These are phyloP conservation scores for Xylota segnis DNA, from an alignment of 2,888 invertebrate species.

Conservation along the genomic window DNA sequence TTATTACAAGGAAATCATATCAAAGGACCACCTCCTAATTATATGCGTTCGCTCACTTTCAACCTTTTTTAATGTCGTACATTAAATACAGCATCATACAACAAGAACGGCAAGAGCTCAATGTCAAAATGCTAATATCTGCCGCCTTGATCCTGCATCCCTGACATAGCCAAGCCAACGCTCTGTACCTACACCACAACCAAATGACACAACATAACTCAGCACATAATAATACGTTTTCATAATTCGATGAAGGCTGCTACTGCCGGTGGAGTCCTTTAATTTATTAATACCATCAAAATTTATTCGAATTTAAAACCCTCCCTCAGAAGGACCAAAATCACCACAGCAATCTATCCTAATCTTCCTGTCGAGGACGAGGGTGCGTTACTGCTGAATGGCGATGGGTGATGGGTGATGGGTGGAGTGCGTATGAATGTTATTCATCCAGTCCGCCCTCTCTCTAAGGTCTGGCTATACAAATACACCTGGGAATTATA, in stretches of 20 bases:
- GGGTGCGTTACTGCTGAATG: conserved; percentile 1
- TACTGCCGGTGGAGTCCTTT: conserved; percentile 23
- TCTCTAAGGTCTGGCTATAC: conserved; percentile 7
- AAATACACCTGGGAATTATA: conserved; percentile 68
- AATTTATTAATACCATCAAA: conserved; percentile 72
- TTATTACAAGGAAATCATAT: conserved; percentile 50
- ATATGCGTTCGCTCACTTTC: conserved; percentile 40
- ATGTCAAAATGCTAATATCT: conserved; percentile 58
- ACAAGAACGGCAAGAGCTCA: conserved; percentile 26
- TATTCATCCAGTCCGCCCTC: conserved; percentile 18
- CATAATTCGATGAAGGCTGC: conserved; percentile 63
- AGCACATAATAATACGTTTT: conserved; percentile 65
- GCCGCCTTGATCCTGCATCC: conserved; percentile 16
- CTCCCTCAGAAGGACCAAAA: conserved; percentile 50
- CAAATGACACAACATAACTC: conserved; percentile 53
- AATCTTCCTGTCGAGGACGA: conserved; percentile 42
- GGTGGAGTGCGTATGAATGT: conserved; percentile 29
- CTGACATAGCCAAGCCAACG: conserved; percentile 32
- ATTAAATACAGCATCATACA: conserved; percentile 46
- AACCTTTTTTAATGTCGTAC: conserved; percentile 55
- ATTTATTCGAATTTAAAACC: conserved; percentile 70
- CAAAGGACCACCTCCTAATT: conserved; percentile 61
- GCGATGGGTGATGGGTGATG: no score
- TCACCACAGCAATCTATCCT: conserved; percentile 68
- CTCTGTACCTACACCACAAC: not conserved